Evolutionary conservation across 2,888 invertebrate species (phyloP).

Genomic region (Plutella xylostella): DNA sequence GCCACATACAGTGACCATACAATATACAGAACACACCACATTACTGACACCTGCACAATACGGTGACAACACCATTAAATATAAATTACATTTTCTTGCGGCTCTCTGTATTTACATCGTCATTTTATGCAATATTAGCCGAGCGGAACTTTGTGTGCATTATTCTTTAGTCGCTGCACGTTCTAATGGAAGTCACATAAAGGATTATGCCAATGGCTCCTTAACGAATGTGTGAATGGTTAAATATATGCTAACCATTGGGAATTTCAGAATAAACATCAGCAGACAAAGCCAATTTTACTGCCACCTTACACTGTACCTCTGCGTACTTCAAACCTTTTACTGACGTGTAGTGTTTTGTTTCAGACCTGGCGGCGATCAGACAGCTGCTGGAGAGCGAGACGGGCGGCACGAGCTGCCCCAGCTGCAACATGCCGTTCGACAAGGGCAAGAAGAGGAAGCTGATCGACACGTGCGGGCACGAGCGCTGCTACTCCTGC

Average conservation of each 20-base stretch:
- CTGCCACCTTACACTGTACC: neutral
- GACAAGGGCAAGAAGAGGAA: conserved; percentile 97
- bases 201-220: too few relatives aligned
- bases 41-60: conserved; percentile 7
- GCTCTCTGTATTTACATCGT: neutral
- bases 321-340: conserved; percentile 9
- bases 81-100: conserved; percentile 5
- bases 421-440: conserved; percentile 93
- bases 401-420: conserved; percentile 77
- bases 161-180: too few relatives aligned
- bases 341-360: conserved; percentile 22
- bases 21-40: conserved; percentile 11
- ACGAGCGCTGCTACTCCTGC: conserved; percentile 95
- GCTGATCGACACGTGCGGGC: conserved; percentile 95
- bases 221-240: too few relatives aligned
- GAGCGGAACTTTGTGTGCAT: too few relatives aligned
- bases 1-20: too few relatives aligned
- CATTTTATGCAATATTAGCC: conserved; percentile 2
- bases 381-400: conserved; percentile 83
- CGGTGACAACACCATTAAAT: conserved; percentile 7
- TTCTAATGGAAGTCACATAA: too few relatives aligned
- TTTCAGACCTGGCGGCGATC: conserved; percentile 87
- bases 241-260: too few relatives aligned
- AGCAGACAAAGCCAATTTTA: too few relatives aligned
- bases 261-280: neutral